phyloP scores from a whole-genome alignment of 1,140 invertebrate genomes.

The Lutraria rhynchaena region DNA sequence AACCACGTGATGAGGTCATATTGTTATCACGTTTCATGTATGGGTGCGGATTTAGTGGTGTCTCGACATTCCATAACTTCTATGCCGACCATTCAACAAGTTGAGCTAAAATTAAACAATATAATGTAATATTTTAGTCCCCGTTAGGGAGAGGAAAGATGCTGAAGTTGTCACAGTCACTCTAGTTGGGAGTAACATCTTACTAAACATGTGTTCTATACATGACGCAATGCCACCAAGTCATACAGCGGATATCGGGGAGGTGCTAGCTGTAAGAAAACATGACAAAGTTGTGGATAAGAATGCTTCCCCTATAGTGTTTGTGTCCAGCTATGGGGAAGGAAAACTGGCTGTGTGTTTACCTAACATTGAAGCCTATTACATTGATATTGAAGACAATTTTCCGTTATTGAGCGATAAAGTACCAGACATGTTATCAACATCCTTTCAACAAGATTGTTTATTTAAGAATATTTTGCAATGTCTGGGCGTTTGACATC shows the following conservation, averaged over 20 bases:
- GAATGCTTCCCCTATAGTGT: background rate
- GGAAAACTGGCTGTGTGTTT: background rate
- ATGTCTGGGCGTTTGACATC: background rate
- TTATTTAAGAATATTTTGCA: slow-evolving; percentile 1
- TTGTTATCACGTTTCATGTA: no score
- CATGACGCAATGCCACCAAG: background rate
- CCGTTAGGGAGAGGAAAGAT: background rate
- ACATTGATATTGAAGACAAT: background rate
- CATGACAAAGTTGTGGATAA: background rate
- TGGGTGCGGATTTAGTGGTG: no score
- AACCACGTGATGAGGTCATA: no score
- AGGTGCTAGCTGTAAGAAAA: background rate
- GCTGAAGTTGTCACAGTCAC: background rate
- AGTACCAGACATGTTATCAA: background rate
- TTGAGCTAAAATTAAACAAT: no score
- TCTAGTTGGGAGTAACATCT: background rate
- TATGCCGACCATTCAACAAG: no score
- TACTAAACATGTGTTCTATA: background rate
- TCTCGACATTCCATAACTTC: no score
- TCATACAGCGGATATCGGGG: background rate
- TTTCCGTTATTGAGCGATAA: background rate
- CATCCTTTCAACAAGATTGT: background rate
- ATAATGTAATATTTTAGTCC: no score
- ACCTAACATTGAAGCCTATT: background rate
- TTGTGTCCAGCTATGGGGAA: no score